Conservation (phyloP, 2,888 invertebrate species). For the Empis livida region DNA sequence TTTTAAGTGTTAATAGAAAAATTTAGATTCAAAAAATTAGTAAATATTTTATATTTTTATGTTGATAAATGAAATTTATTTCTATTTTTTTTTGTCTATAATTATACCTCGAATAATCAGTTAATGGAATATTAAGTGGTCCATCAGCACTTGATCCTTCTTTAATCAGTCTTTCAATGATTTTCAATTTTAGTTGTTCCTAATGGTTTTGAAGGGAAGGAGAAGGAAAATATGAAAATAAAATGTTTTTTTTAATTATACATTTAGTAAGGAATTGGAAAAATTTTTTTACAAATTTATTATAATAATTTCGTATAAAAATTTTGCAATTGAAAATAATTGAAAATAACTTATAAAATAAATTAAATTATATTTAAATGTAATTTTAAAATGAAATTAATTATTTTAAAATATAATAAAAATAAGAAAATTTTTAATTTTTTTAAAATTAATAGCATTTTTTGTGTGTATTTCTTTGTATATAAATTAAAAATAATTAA, state of each 20-base stretch:
- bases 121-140: conserved; percentile 71
- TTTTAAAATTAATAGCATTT: background rate
- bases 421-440: background rate
- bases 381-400: conserved; percentile 2
- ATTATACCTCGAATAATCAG: conserved; percentile 73
- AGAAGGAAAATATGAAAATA: conserved; percentile 10
- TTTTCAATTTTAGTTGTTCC: conserved; percentile 68
- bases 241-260: background rate
- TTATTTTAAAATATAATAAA: background rate
- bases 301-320: no score
- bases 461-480: no score
- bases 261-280: background rate
- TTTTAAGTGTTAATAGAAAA: no score
- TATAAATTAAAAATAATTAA: background rate
- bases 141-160: conserved; percentile 83
- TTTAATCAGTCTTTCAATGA: conserved; percentile 61
- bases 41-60: no score
- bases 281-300: no score
- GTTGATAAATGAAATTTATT: no score
- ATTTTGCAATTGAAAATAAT: background rate
- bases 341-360: background rate
- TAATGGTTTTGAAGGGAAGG: conserved; percentile 29
- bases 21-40: no score
- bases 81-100: no score
- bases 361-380: background rate